Evolutionary conservation across 2,797 vertebrate genomes (phyloP).

Genomic region (Cirrhinus mrigala): DNA sequence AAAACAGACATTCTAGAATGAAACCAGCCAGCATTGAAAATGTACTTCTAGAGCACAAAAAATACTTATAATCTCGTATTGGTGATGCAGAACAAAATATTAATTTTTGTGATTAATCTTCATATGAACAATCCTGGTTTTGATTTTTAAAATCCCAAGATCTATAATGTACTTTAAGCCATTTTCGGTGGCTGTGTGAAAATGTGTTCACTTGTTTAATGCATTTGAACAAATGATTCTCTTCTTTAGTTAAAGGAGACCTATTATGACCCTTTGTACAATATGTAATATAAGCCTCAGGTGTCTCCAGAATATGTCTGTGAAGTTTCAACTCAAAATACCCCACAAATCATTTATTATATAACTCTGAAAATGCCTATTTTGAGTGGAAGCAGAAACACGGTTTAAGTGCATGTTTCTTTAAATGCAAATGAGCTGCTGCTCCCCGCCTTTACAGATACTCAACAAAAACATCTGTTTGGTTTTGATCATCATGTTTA

Average conservation of each 20-base stretch:
- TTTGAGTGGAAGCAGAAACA: no score
- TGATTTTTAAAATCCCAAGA: background rate
- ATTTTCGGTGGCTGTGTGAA: background rate
- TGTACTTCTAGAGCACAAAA: slow-evolving; percentile 29
- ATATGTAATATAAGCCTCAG: no score
- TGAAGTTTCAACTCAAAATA: no score
- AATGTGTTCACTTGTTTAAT: background rate
- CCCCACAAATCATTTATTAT: no score
- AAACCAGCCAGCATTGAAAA: slow-evolving; percentile 25
- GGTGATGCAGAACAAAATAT: background rate
- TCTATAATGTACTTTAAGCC: background rate
- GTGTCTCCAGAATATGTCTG: no score
- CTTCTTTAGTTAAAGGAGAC: background rate
- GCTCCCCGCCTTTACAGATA: no score
- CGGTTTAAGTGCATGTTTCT: no score
- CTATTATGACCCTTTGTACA: no score
- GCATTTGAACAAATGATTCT: background rate
- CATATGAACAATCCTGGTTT: background rate
- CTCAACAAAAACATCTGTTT: no score
- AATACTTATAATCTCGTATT: background rate
- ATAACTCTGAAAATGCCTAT: no score
- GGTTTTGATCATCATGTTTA: no score
- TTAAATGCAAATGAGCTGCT: no score
- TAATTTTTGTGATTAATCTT: background rate
- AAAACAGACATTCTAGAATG: slow-evolving; percentile 7